These are phyloP conservation scores for Thera obeliscata DNA, from an alignment of 2,888 invertebrate genomes.

Conservation along the genomic window DNA sequence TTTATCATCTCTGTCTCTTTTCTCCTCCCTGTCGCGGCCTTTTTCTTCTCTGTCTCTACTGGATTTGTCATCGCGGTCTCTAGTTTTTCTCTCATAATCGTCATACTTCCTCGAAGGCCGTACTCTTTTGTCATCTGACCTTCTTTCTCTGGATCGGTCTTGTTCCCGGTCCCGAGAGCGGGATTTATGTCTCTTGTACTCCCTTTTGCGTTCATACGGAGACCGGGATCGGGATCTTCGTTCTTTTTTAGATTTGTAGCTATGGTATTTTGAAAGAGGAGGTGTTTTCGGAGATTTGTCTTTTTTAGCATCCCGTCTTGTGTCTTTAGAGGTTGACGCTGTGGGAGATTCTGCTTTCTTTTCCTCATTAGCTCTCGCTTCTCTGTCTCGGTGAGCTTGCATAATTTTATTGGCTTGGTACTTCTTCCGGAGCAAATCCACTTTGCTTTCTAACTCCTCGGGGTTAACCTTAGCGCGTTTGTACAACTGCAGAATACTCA, in stretches of 20 bases:
- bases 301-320: constrained; percentile 71
- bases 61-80: constrained; percentile 68
- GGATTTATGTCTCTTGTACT: constrained; percentile 79
- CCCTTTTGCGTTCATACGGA: constrained; percentile 78
- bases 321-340: constrained; percentile 77
- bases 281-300: constrained; percentile 81
- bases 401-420: constrained; percentile 79
- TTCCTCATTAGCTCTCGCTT: constrained; percentile 65
- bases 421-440: constrained; percentile 68
- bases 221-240: constrained; percentile 77
- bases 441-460: constrained; percentile 75
- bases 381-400: constrained; percentile 71
- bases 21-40: constrained; percentile 28
- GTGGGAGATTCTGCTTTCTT: constrained; percentile 76
- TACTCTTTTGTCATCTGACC: constrained; percentile 71
- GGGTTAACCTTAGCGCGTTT: constrained; percentile 90
- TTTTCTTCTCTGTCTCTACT: constrained; percentile 30
- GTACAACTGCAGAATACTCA: constrained; percentile 93
- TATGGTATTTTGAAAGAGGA: constrained; percentile 78
- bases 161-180: constrained; percentile 74
- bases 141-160: constrained; percentile 71
- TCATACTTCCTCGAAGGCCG: constrained; percentile 75
- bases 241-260: constrained; percentile 76
- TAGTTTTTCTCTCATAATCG: constrained; percentile 77
- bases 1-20: constrained; percentile 30